Evolutionary conservation across 2,797 vertebrate species (phyloP).

Genomic region (Cuculus canorus): DNA sequence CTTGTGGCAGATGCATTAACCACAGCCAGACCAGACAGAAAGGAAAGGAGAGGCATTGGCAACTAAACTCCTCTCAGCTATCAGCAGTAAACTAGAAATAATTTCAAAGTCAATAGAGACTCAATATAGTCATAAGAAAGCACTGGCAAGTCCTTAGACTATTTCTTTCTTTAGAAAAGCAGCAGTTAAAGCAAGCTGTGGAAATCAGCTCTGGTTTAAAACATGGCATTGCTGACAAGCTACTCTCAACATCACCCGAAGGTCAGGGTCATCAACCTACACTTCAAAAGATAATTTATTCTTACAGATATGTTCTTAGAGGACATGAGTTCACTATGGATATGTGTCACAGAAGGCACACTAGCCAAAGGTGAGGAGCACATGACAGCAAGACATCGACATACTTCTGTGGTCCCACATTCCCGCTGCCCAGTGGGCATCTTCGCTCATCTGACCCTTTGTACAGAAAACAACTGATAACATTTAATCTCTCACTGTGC

Average conservation of each 20-base stretch:
- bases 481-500: not conserved
- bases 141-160: not conserved
- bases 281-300: not conserved
- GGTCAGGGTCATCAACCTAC: not conserved
- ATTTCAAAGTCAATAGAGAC: not conserved
- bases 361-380: not conserved
- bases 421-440: not conserved
- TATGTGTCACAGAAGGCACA: not conserved
- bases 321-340: not conserved
- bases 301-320: not conserved
- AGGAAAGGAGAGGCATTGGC: not conserved
- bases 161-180: not conserved
- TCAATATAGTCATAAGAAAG: not conserved
- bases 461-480: not conserved
- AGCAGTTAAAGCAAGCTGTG: not conserved
- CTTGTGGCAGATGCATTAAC: not conserved
- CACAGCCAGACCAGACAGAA: not conserved
- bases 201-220: not conserved
- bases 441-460: not conserved
- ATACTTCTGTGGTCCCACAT: not conserved
- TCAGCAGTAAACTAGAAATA: not conserved
- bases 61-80: not conserved
- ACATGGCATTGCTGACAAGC: not conserved
- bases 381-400: not conserved
- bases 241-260: not conserved